Conservation (phyloP, 2,888 invertebrate genomes). For the Chymomyza caudatula region DNA sequence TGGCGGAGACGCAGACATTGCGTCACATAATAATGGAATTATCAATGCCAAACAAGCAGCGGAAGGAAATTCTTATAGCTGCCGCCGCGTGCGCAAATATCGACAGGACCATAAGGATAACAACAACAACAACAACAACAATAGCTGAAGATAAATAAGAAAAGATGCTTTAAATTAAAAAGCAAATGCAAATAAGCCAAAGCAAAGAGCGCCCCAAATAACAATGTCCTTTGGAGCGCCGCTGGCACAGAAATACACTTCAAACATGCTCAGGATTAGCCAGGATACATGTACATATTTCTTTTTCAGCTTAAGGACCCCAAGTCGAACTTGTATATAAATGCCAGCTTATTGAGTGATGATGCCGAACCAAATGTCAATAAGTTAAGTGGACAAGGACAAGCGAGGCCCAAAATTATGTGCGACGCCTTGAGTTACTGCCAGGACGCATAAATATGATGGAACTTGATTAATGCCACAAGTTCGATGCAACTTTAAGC, state of each 20-base stretch:
- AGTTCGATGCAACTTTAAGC: slow-evolving; percentile 29
- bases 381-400: slow-evolving; percentile 66
- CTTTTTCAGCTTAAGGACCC: slow-evolving; percentile 14
- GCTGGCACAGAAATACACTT: slow-evolving; percentile 29
- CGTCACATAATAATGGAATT: slow-evolving; percentile 68
- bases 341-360: neutral
- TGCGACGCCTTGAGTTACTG: slow-evolving; percentile 27
- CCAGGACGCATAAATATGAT: slow-evolving; percentile 72
- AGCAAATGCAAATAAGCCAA: slow-evolving; percentile 67
- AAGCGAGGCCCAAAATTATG: slow-evolving; percentile 26
- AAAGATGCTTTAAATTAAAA: slow-evolving; percentile 71
- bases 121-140: neutral
- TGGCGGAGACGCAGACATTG: slow-evolving; percentile 22
- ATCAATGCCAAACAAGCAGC: slow-evolving; percentile 59
- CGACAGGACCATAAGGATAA: slow-evolving; percentile 43
- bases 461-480: slow-evolving; percentile 62
- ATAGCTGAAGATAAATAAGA: neutral
- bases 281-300: slow-evolving; percentile 13
- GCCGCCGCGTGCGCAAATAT: slow-evolving; percentile 25
- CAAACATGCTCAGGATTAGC: slow-evolving; percentile 62
- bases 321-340: neutral
- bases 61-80: slow-evolving; percentile 24
- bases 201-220: slow-evolving; percentile 31
- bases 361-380: slow-evolving; percentile 54
- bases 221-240: slow-evolving; percentile 51